phyloP scores from a whole-genome alignment of 1,140 invertebrate species.

The Helicoverpa armigera region DNA sequence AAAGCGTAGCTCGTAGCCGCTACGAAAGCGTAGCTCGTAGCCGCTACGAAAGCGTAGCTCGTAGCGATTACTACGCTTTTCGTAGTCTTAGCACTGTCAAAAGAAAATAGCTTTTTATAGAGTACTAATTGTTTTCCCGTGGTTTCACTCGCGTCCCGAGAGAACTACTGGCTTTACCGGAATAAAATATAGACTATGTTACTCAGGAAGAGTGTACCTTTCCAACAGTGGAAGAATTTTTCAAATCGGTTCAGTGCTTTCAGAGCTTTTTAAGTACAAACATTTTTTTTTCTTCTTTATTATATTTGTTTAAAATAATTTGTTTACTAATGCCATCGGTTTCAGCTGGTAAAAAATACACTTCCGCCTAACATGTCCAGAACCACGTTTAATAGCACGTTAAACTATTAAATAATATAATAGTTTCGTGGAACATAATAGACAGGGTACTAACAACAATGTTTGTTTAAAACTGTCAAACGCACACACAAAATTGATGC shows the following conservation, averaged over 20 bases:
- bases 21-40: not conserved
- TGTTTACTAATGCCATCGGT: no score
- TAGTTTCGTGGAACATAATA: not conserved
- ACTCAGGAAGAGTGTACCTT: no score
- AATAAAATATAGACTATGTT: no score
- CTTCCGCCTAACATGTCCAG: not conserved
- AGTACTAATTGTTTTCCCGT: no score
- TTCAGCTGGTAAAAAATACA: no score
- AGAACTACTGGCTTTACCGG: no score
- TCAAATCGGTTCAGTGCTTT: no score
- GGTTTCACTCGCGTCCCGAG: no score
- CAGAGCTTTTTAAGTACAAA: no score
- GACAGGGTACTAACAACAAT: not conserved
- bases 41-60: not conserved
- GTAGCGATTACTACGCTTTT: not conserved
- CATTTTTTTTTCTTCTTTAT: no score
- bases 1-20: not conserved
- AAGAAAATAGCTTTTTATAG: not conserved
- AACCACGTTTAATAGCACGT: not conserved
- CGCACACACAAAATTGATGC: constrained; percentile 11
- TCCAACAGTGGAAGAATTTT: no score
- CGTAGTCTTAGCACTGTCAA: not conserved
- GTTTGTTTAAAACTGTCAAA: constrained; percentile 18
- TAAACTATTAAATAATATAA: constrained; percentile 7
- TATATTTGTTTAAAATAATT: no score